Evolutionary conservation across 2,113 vertebrate species (phyloP).

Genomic region (Pardalotus punctatus): DNA sequence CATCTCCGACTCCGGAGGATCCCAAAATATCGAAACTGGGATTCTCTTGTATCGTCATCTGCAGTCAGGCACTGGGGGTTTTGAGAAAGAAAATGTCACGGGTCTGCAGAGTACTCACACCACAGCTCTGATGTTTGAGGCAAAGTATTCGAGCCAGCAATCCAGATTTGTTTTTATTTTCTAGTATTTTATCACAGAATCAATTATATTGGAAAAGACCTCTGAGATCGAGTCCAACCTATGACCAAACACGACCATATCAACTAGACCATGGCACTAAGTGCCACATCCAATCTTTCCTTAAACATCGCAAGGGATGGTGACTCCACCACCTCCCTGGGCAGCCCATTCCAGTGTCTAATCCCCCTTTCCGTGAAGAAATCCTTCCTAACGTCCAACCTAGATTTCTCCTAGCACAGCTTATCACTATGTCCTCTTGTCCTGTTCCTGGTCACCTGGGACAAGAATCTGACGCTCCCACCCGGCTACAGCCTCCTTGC

Average conservation of each 20-base stretch:
- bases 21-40: fast-evolving
- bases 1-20: fast-evolving
- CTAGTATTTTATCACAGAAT: background rate
- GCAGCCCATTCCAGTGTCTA: background rate
- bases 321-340: background rate
- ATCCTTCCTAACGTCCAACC: background rate
- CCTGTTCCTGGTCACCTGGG: too few relatives aligned
- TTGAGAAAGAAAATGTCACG: background rate
- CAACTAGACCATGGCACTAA: background rate
- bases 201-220: background rate
- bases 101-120: fast-evolving
- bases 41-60: fast-evolving
- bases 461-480: background rate
- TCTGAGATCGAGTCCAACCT: background rate
- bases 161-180: background rate
- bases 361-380: background rate
- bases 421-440: background rate
- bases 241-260: background rate
- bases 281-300: background rate
- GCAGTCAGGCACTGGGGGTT: background rate
- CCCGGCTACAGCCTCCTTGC: background rate
- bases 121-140: too few relatives aligned
- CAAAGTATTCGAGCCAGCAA: too few relatives aligned
- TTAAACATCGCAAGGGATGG: background rate
- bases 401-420: background rate